phyloP scores from a whole-genome alignment of 1,140 invertebrate genomes.

The Mya arenaria region DNA sequence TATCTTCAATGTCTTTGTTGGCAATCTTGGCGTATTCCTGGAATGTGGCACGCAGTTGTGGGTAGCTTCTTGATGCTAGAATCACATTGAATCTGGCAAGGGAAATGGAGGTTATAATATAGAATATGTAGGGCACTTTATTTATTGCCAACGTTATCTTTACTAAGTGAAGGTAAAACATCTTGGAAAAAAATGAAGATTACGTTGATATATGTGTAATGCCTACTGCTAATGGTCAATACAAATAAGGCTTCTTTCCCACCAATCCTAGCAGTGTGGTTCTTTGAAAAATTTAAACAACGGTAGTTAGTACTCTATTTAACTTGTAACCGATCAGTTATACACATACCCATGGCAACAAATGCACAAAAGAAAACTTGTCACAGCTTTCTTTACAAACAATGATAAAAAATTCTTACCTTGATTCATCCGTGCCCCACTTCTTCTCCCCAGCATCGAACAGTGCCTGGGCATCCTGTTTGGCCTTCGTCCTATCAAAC shows the following conservation, averaged over 20 bases:
- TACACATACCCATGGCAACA: too few relatives aligned
- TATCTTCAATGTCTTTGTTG: slow-evolving; percentile 80
- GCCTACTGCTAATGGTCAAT: too few relatives aligned
- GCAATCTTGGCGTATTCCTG: slow-evolving; percentile 79
- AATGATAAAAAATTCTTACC: slow-evolving; percentile 18
- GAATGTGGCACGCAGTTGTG: slow-evolving; percentile 80
- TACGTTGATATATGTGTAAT: too few relatives aligned
- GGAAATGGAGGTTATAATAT: neutral
- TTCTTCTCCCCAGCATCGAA: slow-evolving; percentile 82
- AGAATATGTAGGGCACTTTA: too few relatives aligned
- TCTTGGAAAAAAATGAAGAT: too few relatives aligned
- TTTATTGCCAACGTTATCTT: too few relatives aligned
- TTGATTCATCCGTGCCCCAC: slow-evolving; percentile 83
- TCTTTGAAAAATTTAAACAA: too few relatives aligned
- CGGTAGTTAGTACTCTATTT: too few relatives aligned
- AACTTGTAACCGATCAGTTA: too few relatives aligned
- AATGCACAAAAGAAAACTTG: neutral
- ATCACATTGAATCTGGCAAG: slow-evolving; percentile 76
- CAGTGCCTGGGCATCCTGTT: slow-evolving; percentile 79
- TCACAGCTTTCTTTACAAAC: neutral
- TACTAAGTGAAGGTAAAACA: too few relatives aligned
- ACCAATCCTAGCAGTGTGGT: too few relatives aligned
- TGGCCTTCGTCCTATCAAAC: slow-evolving; percentile 77
- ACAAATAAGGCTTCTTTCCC: too few relatives aligned
- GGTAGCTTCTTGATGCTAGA: slow-evolving; percentile 75